A percentile compares a stretch with the other conserved stretches of the same genome.
These are phyloP conservation scores for Acanthococcus lagerstroemiae DNA, from an alignment of 2,888 invertebrate genomes.

Conservation along the genomic window DNA sequence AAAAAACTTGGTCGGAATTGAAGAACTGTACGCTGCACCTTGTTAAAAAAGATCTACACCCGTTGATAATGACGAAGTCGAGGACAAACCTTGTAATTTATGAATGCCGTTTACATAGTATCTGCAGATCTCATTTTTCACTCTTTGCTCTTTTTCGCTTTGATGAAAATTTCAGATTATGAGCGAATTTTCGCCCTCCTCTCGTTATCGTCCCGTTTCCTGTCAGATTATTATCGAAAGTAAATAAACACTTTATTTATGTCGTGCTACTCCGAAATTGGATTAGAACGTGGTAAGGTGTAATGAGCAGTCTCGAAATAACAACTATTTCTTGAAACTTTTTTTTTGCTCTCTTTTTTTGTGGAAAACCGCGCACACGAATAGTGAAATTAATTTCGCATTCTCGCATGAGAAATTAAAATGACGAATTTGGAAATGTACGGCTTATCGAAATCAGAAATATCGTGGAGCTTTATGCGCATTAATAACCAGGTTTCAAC, in stretches of 20 bases:
- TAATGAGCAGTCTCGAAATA: neutral
- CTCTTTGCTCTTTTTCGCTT: slow-evolving; percentile 14
- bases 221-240: slow-evolving; percentile 23
- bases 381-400: slow-evolving; percentile 17
- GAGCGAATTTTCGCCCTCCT: neutral
- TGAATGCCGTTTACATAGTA: slow-evolving; percentile 17
- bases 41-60: slow-evolving; percentile 23
- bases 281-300: neutral
- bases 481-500: no score
- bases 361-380: neutral
- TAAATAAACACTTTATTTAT: slow-evolving; percentile 30
- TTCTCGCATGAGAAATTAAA: slow-evolving; percentile 20
- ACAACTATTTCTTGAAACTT: no score
- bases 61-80: slow-evolving; percentile 16
- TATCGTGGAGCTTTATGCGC: no score
- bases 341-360: no score
- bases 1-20: slow-evolving; percentile 2
- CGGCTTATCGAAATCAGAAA: no score
- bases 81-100: slow-evolving; percentile 24
- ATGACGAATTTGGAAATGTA: neutral
- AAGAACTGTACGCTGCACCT: slow-evolving; percentile 16
- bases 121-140: slow-evolving; percentile 12
- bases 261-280: slow-evolving; percentile 5
- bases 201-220: no score
- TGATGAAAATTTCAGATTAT: neutral